These are phyloP conservation scores for Dynastes maya DNA, from an alignment of 2,888 invertebrate genomes.

Conservation along the genomic window DNA sequence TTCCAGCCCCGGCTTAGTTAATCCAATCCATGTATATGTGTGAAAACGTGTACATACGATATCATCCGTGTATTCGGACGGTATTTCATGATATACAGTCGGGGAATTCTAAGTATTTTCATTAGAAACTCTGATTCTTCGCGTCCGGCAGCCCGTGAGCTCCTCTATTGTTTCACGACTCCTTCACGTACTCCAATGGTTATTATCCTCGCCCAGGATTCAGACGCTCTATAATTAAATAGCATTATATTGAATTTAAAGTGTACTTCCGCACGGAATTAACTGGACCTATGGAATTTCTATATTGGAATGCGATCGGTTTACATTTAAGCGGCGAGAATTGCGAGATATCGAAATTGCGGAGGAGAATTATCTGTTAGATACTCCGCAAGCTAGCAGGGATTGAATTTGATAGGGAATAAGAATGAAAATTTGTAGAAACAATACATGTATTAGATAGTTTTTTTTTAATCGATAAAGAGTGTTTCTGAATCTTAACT, in stretches of 20 bases:
- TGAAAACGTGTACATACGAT: conserved; percentile 3
- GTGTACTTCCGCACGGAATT: conserved; percentile 24
- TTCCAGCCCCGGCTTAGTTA: not conserved
- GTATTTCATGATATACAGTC: conserved; percentile 50
- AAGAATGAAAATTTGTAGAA: too few species aligned
- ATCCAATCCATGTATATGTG: not conserved
- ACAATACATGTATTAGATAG: too few species aligned
- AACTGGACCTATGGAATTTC: not conserved
- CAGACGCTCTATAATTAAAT: conserved; percentile 49
- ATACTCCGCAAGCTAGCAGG: too few species aligned
- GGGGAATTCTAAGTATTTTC: conserved; percentile 60
- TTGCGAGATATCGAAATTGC: not conserved
- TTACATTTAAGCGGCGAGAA: conserved; percentile 14
- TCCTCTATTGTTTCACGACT: conserved; percentile 59
- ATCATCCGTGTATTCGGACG: conserved; percentile 41
- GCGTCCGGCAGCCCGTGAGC: conserved; percentile 60
- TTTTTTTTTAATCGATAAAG: too few species aligned
- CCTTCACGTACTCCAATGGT: conserved; percentile 56
- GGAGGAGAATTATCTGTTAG: not conserved
- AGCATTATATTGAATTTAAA: conserved; percentile 50
- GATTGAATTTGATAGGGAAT: too few species aligned
- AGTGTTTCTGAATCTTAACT: too few species aligned
- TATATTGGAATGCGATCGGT: conserved; percentile 7
- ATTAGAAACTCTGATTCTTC: conserved; percentile 63
- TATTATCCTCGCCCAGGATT: conserved; percentile 54